Conservation (phyloP, 1,140 invertebrate genomes). For the Streblospio benedicti region DNA sequence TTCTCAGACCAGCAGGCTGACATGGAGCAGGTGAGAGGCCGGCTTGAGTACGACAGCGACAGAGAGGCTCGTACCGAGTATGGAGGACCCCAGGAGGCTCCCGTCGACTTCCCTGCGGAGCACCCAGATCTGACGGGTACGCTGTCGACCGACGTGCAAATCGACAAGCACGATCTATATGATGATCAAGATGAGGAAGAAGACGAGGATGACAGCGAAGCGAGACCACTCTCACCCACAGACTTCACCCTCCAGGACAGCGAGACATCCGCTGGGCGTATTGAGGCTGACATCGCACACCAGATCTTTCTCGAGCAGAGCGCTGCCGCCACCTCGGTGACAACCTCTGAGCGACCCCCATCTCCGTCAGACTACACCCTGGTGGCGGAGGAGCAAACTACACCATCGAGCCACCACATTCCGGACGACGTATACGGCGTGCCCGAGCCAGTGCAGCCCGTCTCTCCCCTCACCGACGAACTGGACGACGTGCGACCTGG, state of each 20-base stretch:
- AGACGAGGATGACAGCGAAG: conserved; percentile 10
- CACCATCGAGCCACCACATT: background rate
- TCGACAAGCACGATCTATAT: background rate
- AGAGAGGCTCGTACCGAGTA: no score
- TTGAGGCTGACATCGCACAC: conserved; percentile 32
- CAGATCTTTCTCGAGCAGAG: conserved; percentile 39
- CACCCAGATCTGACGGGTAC: no score
- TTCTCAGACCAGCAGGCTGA: no score
- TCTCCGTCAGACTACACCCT: conserved; percentile 43
- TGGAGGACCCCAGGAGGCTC: no score
- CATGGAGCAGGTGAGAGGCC: no score
- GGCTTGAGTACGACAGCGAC: no score
- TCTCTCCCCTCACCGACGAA: no score
- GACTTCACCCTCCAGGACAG: conserved; percentile 31
- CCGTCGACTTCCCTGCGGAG: no score
- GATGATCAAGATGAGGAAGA: conserved; percentile 8
- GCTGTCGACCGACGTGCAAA: no score
- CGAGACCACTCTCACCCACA: conserved; percentile 31
- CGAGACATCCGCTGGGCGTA: conserved; percentile 28
- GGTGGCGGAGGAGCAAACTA: conserved; percentile 12
- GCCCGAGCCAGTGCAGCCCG: conserved; percentile 3
- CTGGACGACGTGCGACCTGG: no score
- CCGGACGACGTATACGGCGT: background rate
- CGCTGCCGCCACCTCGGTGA: conserved; percentile 18
- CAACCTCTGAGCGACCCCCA: conserved; percentile 29